Evolutionary conservation across 2,113 vertebrate genomes (phyloP).

Genomic region (Brevimyrus niger): DNA sequence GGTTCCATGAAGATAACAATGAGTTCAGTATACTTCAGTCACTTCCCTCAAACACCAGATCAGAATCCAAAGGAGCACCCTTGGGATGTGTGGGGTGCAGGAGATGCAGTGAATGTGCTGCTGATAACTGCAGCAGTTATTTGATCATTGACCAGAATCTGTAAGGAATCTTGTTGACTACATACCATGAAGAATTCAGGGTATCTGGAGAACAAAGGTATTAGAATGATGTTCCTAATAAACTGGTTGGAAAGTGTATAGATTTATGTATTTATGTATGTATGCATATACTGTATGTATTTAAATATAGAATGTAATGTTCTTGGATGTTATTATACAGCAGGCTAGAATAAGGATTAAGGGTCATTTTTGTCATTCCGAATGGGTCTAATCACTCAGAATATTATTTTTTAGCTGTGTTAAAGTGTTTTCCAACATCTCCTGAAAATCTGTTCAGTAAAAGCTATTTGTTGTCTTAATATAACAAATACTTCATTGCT

Average conservation of each 20-base stretch:
- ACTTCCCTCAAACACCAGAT: not conserved
- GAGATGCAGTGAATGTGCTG: not conserved
- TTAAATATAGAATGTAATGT: not conserved
- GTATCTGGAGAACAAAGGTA: not conserved
- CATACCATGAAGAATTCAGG: not conserved
- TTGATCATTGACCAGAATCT: not conserved
- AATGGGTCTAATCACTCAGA: not conserved
- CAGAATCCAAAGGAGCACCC: not conserved
- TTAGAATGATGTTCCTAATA: not conserved
- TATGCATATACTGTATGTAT: not conserved
- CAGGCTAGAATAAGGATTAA: not conserved
- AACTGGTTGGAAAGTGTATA: not conserved
- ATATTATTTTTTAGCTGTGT: not conserved
- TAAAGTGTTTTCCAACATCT: not conserved
- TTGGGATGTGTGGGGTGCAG: not conserved
- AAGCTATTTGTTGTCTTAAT: not conserved
- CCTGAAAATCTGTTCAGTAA: not conserved
- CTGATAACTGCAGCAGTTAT: not conserved
- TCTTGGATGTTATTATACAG: not conserved
- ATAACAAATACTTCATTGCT: not conserved
- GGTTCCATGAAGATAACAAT: not conserved
- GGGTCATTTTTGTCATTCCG: not conserved
- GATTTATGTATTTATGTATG: not conserved
- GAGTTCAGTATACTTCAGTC: not conserved
- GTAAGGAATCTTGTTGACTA: not conserved